Conservation (phyloP, 2,888 invertebrate species). For the Hololepta plana region DNA sequence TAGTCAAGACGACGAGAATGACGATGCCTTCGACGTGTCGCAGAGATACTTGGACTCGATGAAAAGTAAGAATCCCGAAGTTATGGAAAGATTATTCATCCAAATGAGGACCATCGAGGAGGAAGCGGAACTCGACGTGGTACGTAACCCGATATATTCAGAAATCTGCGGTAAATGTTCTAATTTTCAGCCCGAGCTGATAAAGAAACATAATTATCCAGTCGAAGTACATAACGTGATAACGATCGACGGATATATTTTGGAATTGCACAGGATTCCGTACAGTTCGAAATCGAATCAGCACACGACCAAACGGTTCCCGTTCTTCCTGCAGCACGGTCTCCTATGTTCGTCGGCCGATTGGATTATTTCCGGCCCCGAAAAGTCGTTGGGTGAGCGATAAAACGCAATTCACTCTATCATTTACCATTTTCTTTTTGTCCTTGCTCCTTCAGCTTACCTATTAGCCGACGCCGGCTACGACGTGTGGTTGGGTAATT, state of each 20-base stretch:
- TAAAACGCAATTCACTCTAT: neutral
- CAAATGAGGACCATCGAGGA: no score
- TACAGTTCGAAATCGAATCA: slow-evolving; percentile 14
- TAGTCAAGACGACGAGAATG: no score
- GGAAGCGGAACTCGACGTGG: no score
- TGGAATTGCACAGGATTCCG: slow-evolving; percentile 24
- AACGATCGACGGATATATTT: slow-evolving; percentile 32
- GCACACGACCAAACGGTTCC: slow-evolving; percentile 24
- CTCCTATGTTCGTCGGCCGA: slow-evolving; percentile 29
- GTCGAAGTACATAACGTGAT: slow-evolving; percentile 19
- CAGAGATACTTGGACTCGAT: no score
- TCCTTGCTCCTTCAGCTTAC: slow-evolving; percentile 21
- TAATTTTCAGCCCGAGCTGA: slow-evolving; percentile 25
- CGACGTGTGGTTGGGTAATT: slow-evolving; percentile 38
- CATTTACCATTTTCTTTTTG: slow-evolving; percentile 1
- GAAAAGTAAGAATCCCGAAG: no score
- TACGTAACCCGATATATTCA: no score
- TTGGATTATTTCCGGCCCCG: slow-evolving; percentile 31
- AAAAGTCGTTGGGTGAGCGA: slow-evolving; percentile 24
- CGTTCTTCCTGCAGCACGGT: slow-evolving; percentile 30
- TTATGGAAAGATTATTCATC: no score
- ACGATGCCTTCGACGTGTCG: no score
- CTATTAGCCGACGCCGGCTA: slow-evolving; percentile 21
- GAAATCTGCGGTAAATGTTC: no score
- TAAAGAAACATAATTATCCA: slow-evolving; percentile 26